Evolutionary conservation across 35 echinoderm and acorn worm genomes (phyloP), one percentile per base, ranked within the genome.

Genomic region (Ophioderma brevispina): DNA sequence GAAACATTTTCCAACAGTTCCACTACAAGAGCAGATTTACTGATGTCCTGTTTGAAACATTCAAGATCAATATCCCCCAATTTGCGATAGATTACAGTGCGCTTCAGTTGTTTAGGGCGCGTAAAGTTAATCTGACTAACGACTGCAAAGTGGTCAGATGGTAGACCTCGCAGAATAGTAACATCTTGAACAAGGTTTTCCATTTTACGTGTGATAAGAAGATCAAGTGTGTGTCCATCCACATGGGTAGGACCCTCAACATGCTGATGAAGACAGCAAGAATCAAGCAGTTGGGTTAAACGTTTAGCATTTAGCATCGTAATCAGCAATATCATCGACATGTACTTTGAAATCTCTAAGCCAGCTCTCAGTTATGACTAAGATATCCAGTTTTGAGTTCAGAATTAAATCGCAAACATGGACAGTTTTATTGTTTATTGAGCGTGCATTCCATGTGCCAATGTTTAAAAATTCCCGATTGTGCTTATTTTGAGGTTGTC

Each of bases 311-410:
- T 39, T 80, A 41, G 84, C 59, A 35, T 87, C 89, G 46, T n/a
- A 70, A 56, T 87, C 40, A 35, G 39, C 40, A 37, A 10, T 15
- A 56, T 91, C 89, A 40, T 91, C 79, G 38, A 91, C 32, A 42
- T 94, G 87, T 56, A 90, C 37, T 70, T 90, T 94, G 52, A 94
- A 94, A 87, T 90, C 92, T 19, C 11, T 82, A 13, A 82, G 25
- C 37, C 80, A 39, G 38, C 37, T 39, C 14, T 81, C 80, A 21
- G 37, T 82, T n/a, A 82, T 43, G 35, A 43, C 80, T 38, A 82
- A 30, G 28, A 70, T 70, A 25, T 70, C 59, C 10, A 70, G 5
- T 30, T 70, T 70, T 70, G 59, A 70, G 28, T 18, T 25, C 59
- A 70, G 28, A 25, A 70, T 70, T 15, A 70, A 25, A 30, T 70